Conservation (phyloP, 2,113 vertebrate genomes). For the Bos taurus region ARS-UCD2.0 NC_037330.1:85067501-85068000, state of each 20-base stretch:
- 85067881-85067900: neutral
- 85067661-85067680: neutral
- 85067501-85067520: conserved; percentile 77
- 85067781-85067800: neutral
- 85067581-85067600: conserved; percentile 67
- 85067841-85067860: neutral
- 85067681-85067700: neutral
- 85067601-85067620: conserved; percentile 6
- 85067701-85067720: neutral
- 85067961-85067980: neutral
- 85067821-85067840: neutral
- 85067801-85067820: neutral
- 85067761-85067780: neutral
- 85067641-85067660: neutral
- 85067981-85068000: neutral
- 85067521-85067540: conserved; percentile 64
- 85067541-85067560: conserved; percentile 71
- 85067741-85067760: neutral
- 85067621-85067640: neutral
- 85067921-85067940: neutral
- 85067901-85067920: neutral
- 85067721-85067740: neutral
- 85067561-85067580: conserved; percentile 68
- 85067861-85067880: neutral
- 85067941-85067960: neutral